Percentiles rank a stretch among this genome's conserved stretches.
These are phyloP conservation scores for Cryptocheilus praepositus DNA, from an alignment of 2,888 invertebrate species.

Conservation along the genomic window DNA sequence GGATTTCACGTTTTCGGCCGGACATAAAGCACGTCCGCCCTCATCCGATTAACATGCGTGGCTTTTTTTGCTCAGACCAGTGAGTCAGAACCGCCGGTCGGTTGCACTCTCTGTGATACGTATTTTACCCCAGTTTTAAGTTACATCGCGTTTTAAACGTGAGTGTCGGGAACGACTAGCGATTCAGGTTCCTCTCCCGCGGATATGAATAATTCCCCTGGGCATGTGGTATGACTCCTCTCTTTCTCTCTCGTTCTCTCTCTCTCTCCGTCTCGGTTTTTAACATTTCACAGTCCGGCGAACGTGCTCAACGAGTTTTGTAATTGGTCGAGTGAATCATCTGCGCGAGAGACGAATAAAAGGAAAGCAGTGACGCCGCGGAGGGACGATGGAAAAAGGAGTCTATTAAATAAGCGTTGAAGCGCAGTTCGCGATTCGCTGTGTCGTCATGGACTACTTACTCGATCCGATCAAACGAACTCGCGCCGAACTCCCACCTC, in stretches of 20 bases:
- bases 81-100: slow-evolving; percentile 30
- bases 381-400: too few relatives aligned
- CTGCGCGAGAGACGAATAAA: slow-evolving; percentile 20
- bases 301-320: slow-evolving; percentile 40
- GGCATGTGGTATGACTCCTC: slow-evolving; percentile 14
- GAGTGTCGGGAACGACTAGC: slow-evolving; percentile 7
- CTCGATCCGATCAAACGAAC: too few relatives aligned
- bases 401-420: too few relatives aligned
- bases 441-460: too few relatives aligned
- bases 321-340: slow-evolving; percentile 48
- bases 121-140: slow-evolving; percentile 38
- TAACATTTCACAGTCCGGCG: slow-evolving; percentile 36
- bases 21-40: slow-evolving; percentile 13
- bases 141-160: slow-evolving; percentile 29
- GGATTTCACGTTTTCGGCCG: slow-evolving; percentile 3
- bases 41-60: slow-evolving; percentile 17
- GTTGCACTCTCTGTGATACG: slow-evolving; percentile 19
- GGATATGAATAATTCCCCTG: slow-evolving; percentile 42
- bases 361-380: too few relatives aligned
- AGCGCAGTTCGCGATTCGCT: too few relatives aligned
- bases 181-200: slow-evolving; percentile 26
- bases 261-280: slow-evolving; percentile 25
- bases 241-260: too few relatives aligned
- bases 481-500: too few relatives aligned
- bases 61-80: slow-evolving; percentile 13